phyloP scores from a whole-genome alignment of 2,113 vertebrate genomes.

The Panthera leo region DNA sequence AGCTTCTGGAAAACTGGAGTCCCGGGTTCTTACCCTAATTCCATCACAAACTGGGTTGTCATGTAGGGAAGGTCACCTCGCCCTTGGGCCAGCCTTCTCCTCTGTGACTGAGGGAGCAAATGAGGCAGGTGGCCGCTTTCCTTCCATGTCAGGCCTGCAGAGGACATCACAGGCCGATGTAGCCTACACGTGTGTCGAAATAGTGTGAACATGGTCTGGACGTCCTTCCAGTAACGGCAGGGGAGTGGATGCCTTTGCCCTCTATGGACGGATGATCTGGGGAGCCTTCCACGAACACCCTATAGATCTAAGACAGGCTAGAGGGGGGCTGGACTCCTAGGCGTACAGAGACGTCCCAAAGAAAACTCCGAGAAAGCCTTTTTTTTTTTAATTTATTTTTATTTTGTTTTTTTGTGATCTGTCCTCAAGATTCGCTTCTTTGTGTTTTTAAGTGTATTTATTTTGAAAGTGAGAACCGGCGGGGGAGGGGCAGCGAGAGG shows the following conservation, averaged over 20 bases:
- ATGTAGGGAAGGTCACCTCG: neutral
- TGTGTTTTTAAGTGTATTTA: no score
- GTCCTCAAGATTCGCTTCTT: no score
- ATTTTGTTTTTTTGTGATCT: no score
- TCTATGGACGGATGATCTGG: neutral
- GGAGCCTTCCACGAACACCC: neutral
- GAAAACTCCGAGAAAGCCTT: neutral
- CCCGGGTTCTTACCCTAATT: neutral
- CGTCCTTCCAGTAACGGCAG: neutral
- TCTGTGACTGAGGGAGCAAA: neutral
- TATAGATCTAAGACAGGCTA: neutral
- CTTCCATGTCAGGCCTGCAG: no score
- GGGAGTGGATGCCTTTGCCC: neutral
- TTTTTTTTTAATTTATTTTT: no score
- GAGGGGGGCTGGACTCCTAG: neutral
- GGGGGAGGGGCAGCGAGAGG: no score
- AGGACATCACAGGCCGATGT: accelerated
- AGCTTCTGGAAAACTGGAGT: neutral
- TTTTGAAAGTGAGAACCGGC: no score
- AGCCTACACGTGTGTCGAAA: neutral
- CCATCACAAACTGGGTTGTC: neutral
- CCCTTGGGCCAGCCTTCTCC: no score
- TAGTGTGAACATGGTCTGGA: neutral
- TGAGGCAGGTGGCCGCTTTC: neutral
- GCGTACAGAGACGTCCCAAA: neutral